phyloP scores from a whole-genome alignment of 2,888 invertebrate genomes.

The Diarsia mendica region DNA sequence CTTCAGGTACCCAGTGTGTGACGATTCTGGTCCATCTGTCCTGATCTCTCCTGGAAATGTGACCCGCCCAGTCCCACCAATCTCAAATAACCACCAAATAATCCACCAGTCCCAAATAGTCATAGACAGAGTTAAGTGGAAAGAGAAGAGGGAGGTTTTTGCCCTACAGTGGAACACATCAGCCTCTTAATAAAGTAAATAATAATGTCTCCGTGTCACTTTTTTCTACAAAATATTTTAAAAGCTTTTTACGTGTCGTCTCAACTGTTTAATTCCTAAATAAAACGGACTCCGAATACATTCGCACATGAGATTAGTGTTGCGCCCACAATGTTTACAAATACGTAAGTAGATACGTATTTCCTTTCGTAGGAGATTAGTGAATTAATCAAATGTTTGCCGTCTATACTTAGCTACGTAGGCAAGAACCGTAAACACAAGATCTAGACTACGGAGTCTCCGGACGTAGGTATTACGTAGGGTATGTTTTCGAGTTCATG shows the following conservation, averaged over 20 bases:
- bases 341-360: slow-evolving; percentile 36
- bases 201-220: too few species aligned
- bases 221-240: neutral
- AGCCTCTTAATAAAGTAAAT: too few species aligned
- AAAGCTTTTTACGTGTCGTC: neutral
- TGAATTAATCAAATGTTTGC: slow-evolving; percentile 60
- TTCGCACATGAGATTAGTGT: slow-evolving; percentile 36
- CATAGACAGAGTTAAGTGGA: too few species aligned
- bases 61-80: too few species aligned
- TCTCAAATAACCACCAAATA: too few species aligned
- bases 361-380: slow-evolving; percentile 52
- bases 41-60: too few species aligned
- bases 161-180: too few species aligned
- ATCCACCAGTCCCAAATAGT: too few species aligned
- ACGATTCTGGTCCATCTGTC: too few species aligned
- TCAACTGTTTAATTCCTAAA: neutral
- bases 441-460: slow-evolving; percentile 43
- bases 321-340: slow-evolving; percentile 34
- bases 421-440: slow-evolving; percentile 43
- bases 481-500: slow-evolving; percentile 12
- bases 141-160: too few species aligned
- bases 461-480: slow-evolving; percentile 55
- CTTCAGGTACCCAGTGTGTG: too few species aligned
- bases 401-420: slow-evolving; percentile 48
- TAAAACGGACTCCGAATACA: slow-evolving; percentile 1